Evolutionary conservation across 2,888 invertebrate species (phyloP).

Genomic region (Drosophila fulvimacula): DNA sequence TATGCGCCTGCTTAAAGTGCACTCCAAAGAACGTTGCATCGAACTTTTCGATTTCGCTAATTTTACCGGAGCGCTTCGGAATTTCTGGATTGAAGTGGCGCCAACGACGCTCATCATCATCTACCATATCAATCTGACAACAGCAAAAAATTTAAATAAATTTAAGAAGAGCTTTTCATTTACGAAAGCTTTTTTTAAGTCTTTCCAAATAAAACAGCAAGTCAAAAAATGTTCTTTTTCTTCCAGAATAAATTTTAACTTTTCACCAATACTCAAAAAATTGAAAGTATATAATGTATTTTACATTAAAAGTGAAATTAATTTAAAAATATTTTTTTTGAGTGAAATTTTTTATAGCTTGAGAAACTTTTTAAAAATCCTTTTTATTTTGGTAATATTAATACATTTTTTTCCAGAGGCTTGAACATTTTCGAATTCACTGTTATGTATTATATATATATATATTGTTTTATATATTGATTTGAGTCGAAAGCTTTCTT

Average conservation of each 20-base stretch:
- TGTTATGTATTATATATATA: neutral
- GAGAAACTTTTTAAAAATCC: too few species aligned
- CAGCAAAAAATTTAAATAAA: neutral
- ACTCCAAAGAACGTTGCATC: slow-evolving; percentile 92
- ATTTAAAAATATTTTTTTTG: too few species aligned
- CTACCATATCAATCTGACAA: slow-evolving; percentile 91
- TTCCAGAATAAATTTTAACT: too few species aligned
- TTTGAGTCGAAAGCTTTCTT: neutral
- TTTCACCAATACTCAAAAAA: too few species aligned
- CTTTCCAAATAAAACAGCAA: too few species aligned
- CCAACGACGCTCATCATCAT: slow-evolving; percentile 92
- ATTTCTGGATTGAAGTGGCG: slow-evolving; percentile 89
- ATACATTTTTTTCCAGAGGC: neutral
- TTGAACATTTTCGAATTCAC: neutral
- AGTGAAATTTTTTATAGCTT: too few species aligned
- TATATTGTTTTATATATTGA: neutral
- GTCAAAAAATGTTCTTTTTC: too few species aligned
- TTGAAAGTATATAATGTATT: too few species aligned
- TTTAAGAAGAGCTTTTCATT: neutral
- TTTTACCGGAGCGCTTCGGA: slow-evolving; percentile 90
- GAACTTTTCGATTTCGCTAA: slow-evolving; percentile 89
- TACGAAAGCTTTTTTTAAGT: too few species aligned
- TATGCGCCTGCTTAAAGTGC: slow-evolving; percentile 90
- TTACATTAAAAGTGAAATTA: too few species aligned
- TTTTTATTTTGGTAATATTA: too few species aligned